Conservation (phyloP, 2,888 invertebrate genomes). For the Cyclophora albipunctata region DNA sequence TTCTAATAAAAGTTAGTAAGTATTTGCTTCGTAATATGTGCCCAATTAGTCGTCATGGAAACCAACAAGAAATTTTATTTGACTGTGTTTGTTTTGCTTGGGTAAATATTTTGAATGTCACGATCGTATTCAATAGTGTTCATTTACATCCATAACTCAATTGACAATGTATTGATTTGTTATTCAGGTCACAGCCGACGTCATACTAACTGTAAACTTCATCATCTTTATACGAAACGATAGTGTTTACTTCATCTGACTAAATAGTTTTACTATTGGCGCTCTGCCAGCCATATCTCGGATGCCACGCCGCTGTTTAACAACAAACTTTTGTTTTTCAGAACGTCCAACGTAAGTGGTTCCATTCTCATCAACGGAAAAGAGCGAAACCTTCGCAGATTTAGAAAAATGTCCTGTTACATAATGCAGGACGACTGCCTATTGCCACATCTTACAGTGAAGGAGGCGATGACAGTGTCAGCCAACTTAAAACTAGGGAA, state of each 20-base stretch:
- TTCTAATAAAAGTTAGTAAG: too few relatives aligned
- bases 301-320: constrained; percentile 8
- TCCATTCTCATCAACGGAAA: constrained; percentile 91
- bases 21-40: too few relatives aligned
- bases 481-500: constrained; percentile 94
- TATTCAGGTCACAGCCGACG: background rate
- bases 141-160: background rate
- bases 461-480: constrained; percentile 94
- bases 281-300: constrained; percentile 3
- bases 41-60: too few relatives aligned
- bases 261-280: constrained; percentile 4
- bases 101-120: background rate
- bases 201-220: background rate
- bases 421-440: constrained; percentile 97
- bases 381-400: constrained; percentile 88
- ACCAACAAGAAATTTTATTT: too few relatives aligned
- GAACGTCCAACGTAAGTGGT: constrained; percentile 89
- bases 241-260: constrained; percentile 4
- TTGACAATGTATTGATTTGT: background rate
- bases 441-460: constrained; percentile 91
- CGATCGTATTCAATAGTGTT: background rate
- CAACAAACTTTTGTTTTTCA: constrained; percentile 42
- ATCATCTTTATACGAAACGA: background rate
- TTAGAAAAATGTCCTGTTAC: constrained; percentile 95
- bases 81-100: too few relatives aligned